Evolutionary conservation across 1,140 invertebrate species (phyloP), one percentile per base, ranked within the genome.

Genomic region (Metopolophium dirhodum): DNA sequence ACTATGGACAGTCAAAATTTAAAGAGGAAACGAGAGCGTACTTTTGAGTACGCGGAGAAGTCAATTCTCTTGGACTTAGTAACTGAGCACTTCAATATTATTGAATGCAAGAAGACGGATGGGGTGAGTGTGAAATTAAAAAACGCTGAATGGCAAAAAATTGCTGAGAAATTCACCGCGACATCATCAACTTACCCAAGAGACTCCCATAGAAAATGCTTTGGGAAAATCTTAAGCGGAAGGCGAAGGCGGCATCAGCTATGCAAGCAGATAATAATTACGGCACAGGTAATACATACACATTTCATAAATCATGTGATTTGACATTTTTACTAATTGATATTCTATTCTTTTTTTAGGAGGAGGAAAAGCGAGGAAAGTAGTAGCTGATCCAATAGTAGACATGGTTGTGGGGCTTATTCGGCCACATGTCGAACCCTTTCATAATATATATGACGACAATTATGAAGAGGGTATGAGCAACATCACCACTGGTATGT

Each of bases 361-460:
- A 88, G 86, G 87, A 89, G 87, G 86, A 54, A 89, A 54, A 89
- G 87, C 87, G 4, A 90, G 41, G 37, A 61, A 35, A 61, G 26
- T 90, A 11, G 23, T 90, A 61, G 49, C 35, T 26, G 54, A 90
- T 41, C 54, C 54, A 37, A 14, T 90, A 54, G 26, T 90, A 0
- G 54, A 90, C 4, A 90, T 6, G 26, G 54, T 90, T n/a, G 51
- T 90, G 30, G 51, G 37, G 35, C 88, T 90, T 2, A 90, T 90
- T 90, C 88, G 26, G 9, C 88, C 88, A 41, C 88, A 90, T 61
- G 88, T 90, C 54, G 54, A 90, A 54, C 87, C 49, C 22, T 89
- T 54, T 37, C 14, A 54, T 30, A 89, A 90, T 4, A 61, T 90
- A 26, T 90, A 26, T 41, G 88, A 90, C 26, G 88, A 90, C 35